phyloP scores from a whole-genome alignment of 2,888 invertebrate species.

The Drosophila koepferae region DNA sequence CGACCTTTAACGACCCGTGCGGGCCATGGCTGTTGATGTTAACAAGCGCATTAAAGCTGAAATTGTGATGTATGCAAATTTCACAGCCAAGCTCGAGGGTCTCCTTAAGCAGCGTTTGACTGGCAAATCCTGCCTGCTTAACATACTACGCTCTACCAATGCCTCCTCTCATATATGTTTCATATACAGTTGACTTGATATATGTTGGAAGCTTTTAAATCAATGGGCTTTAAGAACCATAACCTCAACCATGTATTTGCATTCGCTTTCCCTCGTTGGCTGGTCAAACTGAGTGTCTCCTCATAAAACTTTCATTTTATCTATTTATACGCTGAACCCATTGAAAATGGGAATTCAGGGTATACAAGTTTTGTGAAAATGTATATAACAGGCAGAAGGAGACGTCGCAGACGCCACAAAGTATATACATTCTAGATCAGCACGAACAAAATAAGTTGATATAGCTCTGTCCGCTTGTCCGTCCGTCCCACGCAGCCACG shows the following conservation, averaged over 20 bases:
- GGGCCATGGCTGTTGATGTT: constrained; percentile 24
- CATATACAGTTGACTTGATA: constrained; percentile 34
- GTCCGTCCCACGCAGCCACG: too few species aligned
- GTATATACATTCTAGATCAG: too few species aligned
- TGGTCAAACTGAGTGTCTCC: not conserved
- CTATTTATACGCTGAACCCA: too few species aligned
- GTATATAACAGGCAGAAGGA: too few species aligned
- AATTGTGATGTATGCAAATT: constrained; percentile 58
- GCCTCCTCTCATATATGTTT: constrained; percentile 21
- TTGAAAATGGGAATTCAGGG: too few species aligned
- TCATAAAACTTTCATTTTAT: not conserved
- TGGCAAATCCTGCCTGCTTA: constrained; percentile 23
- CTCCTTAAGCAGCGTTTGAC: constrained; percentile 27
- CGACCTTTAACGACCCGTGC: constrained; percentile 32
- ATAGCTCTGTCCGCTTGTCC: too few species aligned
- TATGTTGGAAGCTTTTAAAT: not conserved
- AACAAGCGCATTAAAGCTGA: constrained; percentile 58
- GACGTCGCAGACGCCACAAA: too few species aligned
- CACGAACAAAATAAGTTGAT: too few species aligned
- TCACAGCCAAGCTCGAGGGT: constrained; percentile 52
- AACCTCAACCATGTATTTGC: constrained; percentile 15
- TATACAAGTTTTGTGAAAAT: too few species aligned
- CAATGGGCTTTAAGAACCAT: constrained; percentile 6
- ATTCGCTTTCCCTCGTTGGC: not conserved
- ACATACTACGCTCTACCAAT: not conserved